phyloP scores from a whole-genome alignment of 2,113 vertebrate species.

The Asarcornis scutulata region DNA sequence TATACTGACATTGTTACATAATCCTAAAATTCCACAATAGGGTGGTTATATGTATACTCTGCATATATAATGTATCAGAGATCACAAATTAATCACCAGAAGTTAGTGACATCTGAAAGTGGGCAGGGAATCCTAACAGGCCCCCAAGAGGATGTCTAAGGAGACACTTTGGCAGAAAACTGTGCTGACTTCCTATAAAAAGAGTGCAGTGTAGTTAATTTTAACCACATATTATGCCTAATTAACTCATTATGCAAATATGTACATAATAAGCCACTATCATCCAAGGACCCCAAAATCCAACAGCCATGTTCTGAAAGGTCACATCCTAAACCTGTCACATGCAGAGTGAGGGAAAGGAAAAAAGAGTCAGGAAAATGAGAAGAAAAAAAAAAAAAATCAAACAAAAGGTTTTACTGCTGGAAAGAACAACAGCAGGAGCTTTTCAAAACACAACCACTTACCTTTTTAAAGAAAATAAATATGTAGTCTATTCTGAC shows the following conservation, averaged over 20 bases:
- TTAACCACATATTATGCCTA: conserved; percentile 53
- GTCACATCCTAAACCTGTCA: conserved; percentile 23
- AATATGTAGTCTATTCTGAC: conserved; percentile 46
- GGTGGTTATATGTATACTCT: neutral
- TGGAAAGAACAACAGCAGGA: conserved; percentile 50
- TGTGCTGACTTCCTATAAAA: conserved; percentile 46
- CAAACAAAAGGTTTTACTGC: conserved; percentile 10
- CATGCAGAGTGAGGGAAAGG: neutral
- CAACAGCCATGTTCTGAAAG: conserved; percentile 4
- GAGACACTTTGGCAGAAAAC: conserved; percentile 33
- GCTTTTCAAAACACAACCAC: conserved; percentile 55
- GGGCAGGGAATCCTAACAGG: conserved; percentile 44
- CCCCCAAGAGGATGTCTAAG: neutral
- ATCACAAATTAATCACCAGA: conserved; percentile 28
- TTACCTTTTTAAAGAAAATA: conserved; percentile 66
- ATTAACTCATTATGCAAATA: conserved; percentile 70
- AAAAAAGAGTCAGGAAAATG: neutral
- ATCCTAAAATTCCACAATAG: neutral
- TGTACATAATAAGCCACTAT: conserved; percentile 37
- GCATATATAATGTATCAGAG: neutral
- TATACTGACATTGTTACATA: neutral
- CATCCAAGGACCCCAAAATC: conserved; percentile 32
- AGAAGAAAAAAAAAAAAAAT: neutral
- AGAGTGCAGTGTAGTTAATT: conserved; percentile 42
- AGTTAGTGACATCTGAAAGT: conserved; percentile 14